phyloP scores from a whole-genome alignment of 2,888 invertebrate species.

The Volucella inflata region DNA sequence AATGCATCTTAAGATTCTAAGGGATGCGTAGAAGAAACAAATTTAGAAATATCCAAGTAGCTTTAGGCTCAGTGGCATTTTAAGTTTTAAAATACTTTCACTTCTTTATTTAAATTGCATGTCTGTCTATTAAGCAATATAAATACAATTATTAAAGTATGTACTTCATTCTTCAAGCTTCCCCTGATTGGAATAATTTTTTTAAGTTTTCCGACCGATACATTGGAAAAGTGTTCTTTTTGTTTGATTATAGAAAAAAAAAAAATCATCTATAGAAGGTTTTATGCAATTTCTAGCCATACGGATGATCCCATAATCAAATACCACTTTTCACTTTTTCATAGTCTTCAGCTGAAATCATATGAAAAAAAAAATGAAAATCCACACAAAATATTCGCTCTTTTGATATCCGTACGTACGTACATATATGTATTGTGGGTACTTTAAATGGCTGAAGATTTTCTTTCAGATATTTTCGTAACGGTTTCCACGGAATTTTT shows the following conservation, averaged over 20 bases:
- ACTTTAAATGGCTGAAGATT: not conserved
- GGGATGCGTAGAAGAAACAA: slow-evolving; percentile 29
- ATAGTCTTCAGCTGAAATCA: not conserved
- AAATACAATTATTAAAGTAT: not conserved
- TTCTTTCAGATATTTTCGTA: slow-evolving; percentile 9
- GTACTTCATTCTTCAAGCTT: slow-evolving; percentile 23
- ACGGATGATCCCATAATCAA: slow-evolving; percentile 36
- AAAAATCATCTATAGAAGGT: slow-evolving; percentile 28
- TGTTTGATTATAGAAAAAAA: slow-evolving; percentile 1
- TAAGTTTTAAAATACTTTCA: slow-evolving; percentile 28
- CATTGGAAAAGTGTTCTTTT: slow-evolving; percentile 3
- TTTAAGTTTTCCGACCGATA: slow-evolving; percentile 10
- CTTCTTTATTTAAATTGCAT: slow-evolving; percentile 21
- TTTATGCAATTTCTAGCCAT: slow-evolving; percentile 44
- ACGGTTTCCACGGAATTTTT: not conserved
- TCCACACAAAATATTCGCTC: slow-evolving; percentile 12
- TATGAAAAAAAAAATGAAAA: not conserved
- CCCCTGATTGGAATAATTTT: not conserved
- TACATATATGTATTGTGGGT: no score
- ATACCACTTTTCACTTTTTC: slow-evolving; percentile 32
- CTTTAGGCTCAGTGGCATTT: slow-evolving; percentile 2
- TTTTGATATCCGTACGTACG: not conserved
- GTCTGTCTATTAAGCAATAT: not conserved
- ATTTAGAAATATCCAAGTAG: not conserved
- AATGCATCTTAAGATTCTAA: slow-evolving; percentile 58